Conservation (phyloP, 1,140 invertebrate species). For the Lucilia sericata region DNA sequence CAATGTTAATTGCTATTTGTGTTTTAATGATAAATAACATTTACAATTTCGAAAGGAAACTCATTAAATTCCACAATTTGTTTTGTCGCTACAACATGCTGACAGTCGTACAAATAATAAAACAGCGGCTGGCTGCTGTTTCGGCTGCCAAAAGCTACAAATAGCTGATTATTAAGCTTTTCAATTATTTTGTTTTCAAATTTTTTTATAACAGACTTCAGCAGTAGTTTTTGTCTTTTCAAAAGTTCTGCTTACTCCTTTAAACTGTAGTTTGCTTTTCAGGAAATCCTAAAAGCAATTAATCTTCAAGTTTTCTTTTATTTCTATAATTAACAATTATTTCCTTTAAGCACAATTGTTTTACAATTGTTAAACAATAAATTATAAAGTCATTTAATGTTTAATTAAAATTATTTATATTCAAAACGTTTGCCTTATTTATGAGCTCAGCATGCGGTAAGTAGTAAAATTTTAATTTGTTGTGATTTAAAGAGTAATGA, state of each 20-base stretch:
- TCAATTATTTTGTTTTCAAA: background rate
- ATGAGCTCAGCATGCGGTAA: too few relatives aligned
- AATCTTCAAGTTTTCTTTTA: slow-evolving; percentile 17
- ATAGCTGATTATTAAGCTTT: background rate
- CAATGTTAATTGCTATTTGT: background rate
- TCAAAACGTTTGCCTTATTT: too few relatives aligned
- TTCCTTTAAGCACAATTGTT: background rate
- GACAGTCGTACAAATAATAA: background rate
- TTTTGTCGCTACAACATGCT: background rate
- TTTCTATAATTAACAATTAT: slow-evolving; percentile 16
- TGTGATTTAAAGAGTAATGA: too few relatives aligned
- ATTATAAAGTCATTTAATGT: too few relatives aligned
- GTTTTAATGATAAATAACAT: background rate
- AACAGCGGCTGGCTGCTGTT: background rate
- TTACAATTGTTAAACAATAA: background rate
- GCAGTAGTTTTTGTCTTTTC: background rate
- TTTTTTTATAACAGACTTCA: background rate
- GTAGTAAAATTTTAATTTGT: too few relatives aligned
- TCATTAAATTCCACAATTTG: slow-evolving; percentile 11
- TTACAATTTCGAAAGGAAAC: slow-evolving; percentile 4
- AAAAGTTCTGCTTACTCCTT: background rate
- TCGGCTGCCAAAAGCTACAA: background rate
- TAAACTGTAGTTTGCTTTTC: background rate
- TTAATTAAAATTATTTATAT: too few relatives aligned
- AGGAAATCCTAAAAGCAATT: background rate